Base-by-base conservation (phyloP, 2,113 vertebrate species). In the Odobenus rosmarus region DNA sequence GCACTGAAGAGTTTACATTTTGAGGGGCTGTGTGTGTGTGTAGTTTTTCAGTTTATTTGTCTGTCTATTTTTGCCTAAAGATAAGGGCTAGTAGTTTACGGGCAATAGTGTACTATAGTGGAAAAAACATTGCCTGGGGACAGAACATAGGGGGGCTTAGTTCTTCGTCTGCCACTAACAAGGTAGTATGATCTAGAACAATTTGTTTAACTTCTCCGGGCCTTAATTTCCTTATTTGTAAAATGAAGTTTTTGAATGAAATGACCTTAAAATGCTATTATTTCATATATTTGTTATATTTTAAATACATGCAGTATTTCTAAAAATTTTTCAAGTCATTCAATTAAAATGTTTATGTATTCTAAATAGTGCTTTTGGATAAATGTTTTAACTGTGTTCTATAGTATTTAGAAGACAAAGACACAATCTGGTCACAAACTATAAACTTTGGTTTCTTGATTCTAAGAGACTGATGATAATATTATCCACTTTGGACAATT, bases 191-290 rank as follows among this genome's bases (percentile, higher is more conserved):
- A 95, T 80, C 74, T 87, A 80, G 26, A 95, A 64, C 42, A 62
- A 90, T 80, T 92, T 96, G 39, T 36, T 88, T 95, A 95, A 82
- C 77, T 97, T 95, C 67, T 91, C 31, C 26, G 7, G n/a, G n/a
- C n/a, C 36, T 89, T 93, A 77, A 86, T 92, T 86, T 95, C 57
- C 36, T 90, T 71, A 90, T 88, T 88, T 92, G 49, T 82, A 90
- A 95, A 89, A 88, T 92, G n/a, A 74, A 86, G 36, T 53, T 88
- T 93, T 77, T 83, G 15, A 90, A 67, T 90, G 42, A 95, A 82
- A 93, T 46, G 7, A 90, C 55, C 61, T 84, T 69, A 80, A 42
- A 88, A 83, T 95, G 84, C n/a, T 71, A 85, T 82, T 84, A 57
- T 88, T 88, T 97, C 84, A 67, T 26, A 5, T 87, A 85, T 77